These are phyloP conservation scores for Ischnura elegans DNA, from an alignment of 2,888 invertebrate genomes.

Conservation along the genomic window DNA sequence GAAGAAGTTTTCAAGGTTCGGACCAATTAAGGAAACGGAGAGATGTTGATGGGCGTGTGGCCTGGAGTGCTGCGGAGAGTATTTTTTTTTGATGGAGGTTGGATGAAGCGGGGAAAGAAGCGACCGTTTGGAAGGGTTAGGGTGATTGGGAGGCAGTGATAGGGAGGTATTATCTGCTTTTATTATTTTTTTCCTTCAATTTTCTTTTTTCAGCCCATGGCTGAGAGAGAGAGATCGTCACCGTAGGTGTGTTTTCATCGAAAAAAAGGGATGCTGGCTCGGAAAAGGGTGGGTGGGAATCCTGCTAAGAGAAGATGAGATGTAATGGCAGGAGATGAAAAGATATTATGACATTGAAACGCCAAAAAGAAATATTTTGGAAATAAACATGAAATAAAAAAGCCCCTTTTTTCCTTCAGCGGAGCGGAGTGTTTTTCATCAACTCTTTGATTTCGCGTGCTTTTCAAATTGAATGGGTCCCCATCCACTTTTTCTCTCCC, in stretches of 20 bases:
- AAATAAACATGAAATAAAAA: neutral
- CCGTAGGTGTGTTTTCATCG: conserved; percentile 23
- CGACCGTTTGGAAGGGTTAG: conserved; percentile 48
- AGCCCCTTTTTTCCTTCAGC: conserved; percentile 1
- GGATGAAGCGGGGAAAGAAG: conserved; percentile 42
- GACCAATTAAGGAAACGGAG: conserved; percentile 53
- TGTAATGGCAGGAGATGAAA: conserved; percentile 60
- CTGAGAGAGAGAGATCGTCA: neutral
- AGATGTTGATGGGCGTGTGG: conserved; percentile 1
- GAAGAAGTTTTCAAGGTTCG: conserved; percentile 61
- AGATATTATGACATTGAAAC: conserved; percentile 57
- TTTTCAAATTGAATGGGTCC: conserved; percentile 41
- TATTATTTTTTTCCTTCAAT: neutral
- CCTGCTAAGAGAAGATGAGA: neutral
- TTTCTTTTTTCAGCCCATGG: neutral
- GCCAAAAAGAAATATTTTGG: neutral
- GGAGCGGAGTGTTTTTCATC: conserved; percentile 43
- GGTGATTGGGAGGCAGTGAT: conserved; percentile 60
- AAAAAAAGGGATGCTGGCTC: neutral
- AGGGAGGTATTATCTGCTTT: conserved; percentile 46
- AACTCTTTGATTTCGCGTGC: conserved; percentile 57
- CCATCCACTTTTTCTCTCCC: neutral
- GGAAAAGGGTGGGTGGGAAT: conserved; percentile 29
- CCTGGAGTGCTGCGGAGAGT: too few species aligned
- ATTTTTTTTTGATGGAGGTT: neutral